Base-by-base conservation (phyloP, 1,140 invertebrate genomes). In the Wiebesia pumilae region DNA sequence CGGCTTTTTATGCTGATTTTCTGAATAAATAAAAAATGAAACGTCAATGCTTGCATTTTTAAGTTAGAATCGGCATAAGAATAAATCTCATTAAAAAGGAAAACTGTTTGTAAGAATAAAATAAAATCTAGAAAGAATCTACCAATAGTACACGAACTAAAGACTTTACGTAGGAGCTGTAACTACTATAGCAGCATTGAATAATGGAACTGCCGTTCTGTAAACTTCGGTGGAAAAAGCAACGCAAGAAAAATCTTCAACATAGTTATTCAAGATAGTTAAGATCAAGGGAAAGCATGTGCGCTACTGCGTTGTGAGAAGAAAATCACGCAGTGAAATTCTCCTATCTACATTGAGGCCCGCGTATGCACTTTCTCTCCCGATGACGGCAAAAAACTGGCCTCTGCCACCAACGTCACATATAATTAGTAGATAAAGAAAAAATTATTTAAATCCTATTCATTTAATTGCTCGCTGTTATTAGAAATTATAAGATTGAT, bases 311-410 rank as follows among this genome's bases (percentile, higher is more conserved):
- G 2, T 16, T 30, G 1, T 9, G 12, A 69, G 47, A 73, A 84
- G 82, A 84, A 77, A 84, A 84, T 33, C 27, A 51, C 16, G 75
- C 65, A 71, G 83, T 47, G 83, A 84, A 84, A 84, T 79, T 84
- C 51, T 62, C 10, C 33, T 35, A 33, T 47, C 2, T 51, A 12
- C 51, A 62, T 58, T 38, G 81, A 1, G 40, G 33, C 12, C 40
- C 30, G 19, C 71, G 14, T 27, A 9, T 62, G 43, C 62, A 67
- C 75, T 84, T 67, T 84, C 82, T 83, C 67, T 71, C 40, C 6
- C 30, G 47, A 33, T 33, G n/a, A 2, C 21, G 24, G 40, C 77
- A 24, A 51, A 30, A 33, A n/a, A 62, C 30, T 80, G 33, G 21
- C 33, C 19, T n/a, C 65, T 33, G 9, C 51, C 24, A 33, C 19